These are phyloP conservation scores for Chaetophractus vellerosus DNA, from an alignment of 2,797 vertebrate genomes.

Conservation along the genomic window DNA sequence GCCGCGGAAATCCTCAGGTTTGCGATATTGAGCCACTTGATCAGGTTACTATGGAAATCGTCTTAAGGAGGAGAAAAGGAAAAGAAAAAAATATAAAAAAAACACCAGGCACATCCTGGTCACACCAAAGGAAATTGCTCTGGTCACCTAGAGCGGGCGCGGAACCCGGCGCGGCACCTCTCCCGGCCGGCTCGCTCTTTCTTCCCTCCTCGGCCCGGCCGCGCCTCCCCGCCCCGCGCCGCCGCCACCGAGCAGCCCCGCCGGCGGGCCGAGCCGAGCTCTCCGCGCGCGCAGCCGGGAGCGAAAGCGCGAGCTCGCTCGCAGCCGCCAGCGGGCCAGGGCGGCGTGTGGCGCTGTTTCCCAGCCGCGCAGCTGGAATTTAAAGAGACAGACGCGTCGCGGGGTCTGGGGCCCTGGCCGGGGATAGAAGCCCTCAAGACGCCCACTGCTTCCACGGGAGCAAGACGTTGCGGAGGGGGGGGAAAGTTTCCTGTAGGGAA, in stretches of 20 bases:
- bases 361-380: constrained; percentile 89
- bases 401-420: not conserved
- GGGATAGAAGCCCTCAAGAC: not conserved
- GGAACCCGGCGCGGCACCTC: constrained; percentile 76
- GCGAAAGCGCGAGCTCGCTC: constrained; percentile 84
- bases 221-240: constrained; percentile 79
- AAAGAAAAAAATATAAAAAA: not conserved
- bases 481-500: constrained; percentile 80
- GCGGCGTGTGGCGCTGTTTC: constrained; percentile 88
- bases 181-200: constrained; percentile 73
- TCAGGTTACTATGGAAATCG: constrained; percentile 89
- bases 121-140: constrained; percentile 49
- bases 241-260: constrained; percentile 65
- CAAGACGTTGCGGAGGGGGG: not conserved
- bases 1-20: constrained; percentile 84
- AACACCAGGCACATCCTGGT: constrained; percentile 76
- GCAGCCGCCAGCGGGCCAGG: constrained; percentile 77
- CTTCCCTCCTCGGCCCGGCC: constrained; percentile 67
- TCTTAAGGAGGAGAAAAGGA: constrained; percentile 59
- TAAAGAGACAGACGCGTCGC: constrained; percentile 88
- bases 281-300: constrained; percentile 86
- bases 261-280: constrained; percentile 82
- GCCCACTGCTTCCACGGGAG: not conserved
- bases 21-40: constrained; percentile 81
- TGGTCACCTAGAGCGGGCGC: constrained; percentile 57